Percentiles rank a stretch among this genome's conserved stretches.
Evolutionary conservation across 1,140 invertebrate genomes (phyloP).

Genomic region (Fopius arisanus): DNA sequence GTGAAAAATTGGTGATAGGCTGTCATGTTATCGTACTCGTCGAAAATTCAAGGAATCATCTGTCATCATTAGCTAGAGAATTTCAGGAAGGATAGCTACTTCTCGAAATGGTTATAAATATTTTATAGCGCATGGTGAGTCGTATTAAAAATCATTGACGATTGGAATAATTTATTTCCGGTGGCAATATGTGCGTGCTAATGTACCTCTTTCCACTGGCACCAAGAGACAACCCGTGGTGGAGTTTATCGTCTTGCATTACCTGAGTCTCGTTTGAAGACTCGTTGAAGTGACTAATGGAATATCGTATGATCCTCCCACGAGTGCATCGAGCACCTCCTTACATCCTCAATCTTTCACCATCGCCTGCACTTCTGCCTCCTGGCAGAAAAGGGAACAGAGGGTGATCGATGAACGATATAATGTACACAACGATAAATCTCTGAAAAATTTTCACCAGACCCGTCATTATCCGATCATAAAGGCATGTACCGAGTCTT

Average conservation of each 20-base stretch:
- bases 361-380: background rate
- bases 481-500: background rate
- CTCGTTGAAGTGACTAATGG: conserved; percentile 35
- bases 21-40: too few relatives aligned
- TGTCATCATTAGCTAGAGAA: background rate
- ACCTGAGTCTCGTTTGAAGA: conserved; percentile 30
- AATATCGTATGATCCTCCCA: conserved; percentile 27
- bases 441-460: background rate
- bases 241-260: conserved; percentile 31
- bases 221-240: background rate
- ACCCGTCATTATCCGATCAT: conserved; percentile 13
- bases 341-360: conserved; percentile 22
- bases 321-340: conserved; percentile 3
- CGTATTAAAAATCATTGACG: background rate
- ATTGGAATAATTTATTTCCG: conserved; percentile 1
- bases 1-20: too few relatives aligned
- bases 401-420: conserved; percentile 16
- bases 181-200: background rate
- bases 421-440: conserved; percentile 5
- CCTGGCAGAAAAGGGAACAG: background rate
- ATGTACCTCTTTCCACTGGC: background rate
- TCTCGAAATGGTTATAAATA: background rate
- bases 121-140: background rate
- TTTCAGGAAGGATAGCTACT: background rate
- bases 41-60: background rate